A percentile compares a stretch with the other conserved stretches of the same genome.
Conservation (phyloP, 1,140 invertebrate genomes). For the Rhopalosiphum maidis region DNA sequence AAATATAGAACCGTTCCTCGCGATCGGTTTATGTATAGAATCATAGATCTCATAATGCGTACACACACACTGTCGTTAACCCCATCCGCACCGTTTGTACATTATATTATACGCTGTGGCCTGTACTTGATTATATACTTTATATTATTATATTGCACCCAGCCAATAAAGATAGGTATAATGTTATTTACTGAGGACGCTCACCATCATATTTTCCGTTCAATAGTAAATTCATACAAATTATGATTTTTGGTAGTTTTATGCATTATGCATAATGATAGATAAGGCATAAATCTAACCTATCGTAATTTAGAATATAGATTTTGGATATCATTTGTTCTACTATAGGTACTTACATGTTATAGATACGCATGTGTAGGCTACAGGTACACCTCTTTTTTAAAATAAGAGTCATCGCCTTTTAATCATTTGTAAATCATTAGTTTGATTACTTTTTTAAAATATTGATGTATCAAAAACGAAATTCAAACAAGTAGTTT, state of each 20-base stretch:
- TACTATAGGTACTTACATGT: too few species aligned
- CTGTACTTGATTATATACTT: neutral
- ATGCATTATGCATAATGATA: too few species aligned
- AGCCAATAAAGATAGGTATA: neutral
- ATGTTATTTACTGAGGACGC: neutral
- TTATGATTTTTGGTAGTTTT: neutral
- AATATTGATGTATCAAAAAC: neutral
- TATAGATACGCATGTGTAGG: too few species aligned
- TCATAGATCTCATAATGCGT: neutral
- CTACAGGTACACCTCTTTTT: too few species aligned
- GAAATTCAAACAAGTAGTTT: neutral
- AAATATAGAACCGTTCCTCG: neutral
- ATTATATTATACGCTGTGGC: neutral
- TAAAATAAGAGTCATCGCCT: too few species aligned
- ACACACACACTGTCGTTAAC: neutral
- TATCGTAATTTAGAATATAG: too few species aligned
- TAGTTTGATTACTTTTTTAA: too few species aligned
- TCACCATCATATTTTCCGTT: neutral
- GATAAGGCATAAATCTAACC: too few species aligned
- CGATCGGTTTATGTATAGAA: neutral
- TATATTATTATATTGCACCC: neutral
- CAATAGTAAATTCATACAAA: neutral
- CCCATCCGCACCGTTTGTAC: neutral
- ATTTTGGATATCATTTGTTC: too few species aligned
- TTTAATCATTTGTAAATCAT: too few species aligned